Percentiles rank a stretch among this genome's conserved stretches.
These are phyloP conservation scores for Temnothorax longispinosus DNA, from an alignment of 1,140 invertebrate species.

Conservation along the genomic window DNA sequence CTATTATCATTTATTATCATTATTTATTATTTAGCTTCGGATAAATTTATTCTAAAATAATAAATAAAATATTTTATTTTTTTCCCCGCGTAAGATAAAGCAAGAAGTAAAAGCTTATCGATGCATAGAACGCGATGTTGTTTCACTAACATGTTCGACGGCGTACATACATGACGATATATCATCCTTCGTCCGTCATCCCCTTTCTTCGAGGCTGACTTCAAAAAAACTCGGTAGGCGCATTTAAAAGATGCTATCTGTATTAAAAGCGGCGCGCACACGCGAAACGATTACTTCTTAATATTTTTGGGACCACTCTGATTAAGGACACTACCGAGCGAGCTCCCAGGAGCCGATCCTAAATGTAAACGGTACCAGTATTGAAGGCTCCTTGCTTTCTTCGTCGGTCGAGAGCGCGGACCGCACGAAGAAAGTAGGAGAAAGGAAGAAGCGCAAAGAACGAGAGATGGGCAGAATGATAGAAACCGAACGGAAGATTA, in stretches of 20 bases:
- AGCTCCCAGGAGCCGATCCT: constrained; percentile 37
- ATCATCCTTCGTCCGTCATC: not conserved
- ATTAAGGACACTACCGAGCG: constrained; percentile 66
- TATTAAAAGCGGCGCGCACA: constrained; percentile 36
- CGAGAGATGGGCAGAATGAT: not conserved
- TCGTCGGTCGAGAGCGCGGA: constrained; percentile 9
- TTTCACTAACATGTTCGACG: constrained; percentile 4
- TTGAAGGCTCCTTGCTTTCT: constrained; percentile 52
- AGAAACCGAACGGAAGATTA: constrained; percentile 23
- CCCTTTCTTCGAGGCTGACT: constrained; percentile 22
- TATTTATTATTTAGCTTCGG: not conserved
- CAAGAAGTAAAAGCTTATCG: not conserved
- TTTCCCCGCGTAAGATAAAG: not conserved
- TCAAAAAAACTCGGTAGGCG: constrained; percentile 24
- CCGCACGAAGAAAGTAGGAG: not conserved
- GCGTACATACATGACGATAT: constrained; percentile 21
- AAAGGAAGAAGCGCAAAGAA: constrained; percentile 1
- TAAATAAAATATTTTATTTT: not conserved
- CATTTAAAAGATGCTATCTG: constrained; percentile 41
- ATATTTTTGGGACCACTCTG: constrained; percentile 76
- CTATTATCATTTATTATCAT: not conserved
- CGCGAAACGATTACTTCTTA: constrained; percentile 64
- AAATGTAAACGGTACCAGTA: constrained; percentile 64
- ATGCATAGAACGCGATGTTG: not conserved
- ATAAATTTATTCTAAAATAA: constrained; percentile 5